phyloP scores from a whole-genome alignment of 2,888 invertebrate genomes.

The Drosophila acutilabella region DNA sequence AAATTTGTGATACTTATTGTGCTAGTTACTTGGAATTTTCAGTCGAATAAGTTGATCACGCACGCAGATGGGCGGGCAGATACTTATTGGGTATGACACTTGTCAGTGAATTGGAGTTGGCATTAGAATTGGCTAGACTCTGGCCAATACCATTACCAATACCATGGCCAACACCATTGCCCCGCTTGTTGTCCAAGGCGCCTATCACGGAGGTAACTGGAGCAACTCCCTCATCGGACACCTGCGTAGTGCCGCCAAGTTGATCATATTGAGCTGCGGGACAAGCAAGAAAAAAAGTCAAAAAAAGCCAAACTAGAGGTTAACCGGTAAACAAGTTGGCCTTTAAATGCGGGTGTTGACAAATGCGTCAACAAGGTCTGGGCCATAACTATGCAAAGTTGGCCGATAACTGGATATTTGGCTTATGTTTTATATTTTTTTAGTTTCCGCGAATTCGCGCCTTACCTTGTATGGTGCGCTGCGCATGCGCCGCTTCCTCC shows the following conservation, averaged over 20 bases:
- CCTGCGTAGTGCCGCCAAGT: slow-evolving; percentile 83
- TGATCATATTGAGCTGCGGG: slow-evolving; percentile 83
- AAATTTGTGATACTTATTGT: slow-evolving; percentile 21
- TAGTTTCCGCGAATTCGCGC: slow-evolving; percentile 11
- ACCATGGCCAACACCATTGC: not conserved
- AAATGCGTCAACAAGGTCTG: slow-evolving; percentile 51
- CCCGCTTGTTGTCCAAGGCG: slow-evolving; percentile 67
- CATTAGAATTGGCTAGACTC: not conserved
- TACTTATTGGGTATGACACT: slow-evolving; percentile 61
- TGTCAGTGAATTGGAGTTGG: slow-evolving; percentile 7
- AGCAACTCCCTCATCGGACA: slow-evolving; percentile 84
- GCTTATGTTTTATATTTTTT: not conserved
- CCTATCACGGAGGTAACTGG: slow-evolving; percentile 84
- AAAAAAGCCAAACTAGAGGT: slow-evolving; percentile 17
- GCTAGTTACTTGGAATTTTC: slow-evolving; percentile 25
- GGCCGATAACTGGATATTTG: too few relatives aligned
- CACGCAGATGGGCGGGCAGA: slow-evolving; percentile 70
- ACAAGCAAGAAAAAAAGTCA: slow-evolving; percentile 26
- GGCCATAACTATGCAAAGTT: slow-evolving; percentile 43
- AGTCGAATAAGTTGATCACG: slow-evolving; percentile 52
- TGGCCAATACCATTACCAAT: not conserved
- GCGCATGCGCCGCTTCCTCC: slow-evolving; percentile 84
- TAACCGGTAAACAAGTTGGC: slow-evolving; percentile 44
- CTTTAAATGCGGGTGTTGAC: slow-evolving; percentile 45
- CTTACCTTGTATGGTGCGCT: slow-evolving; percentile 84